Base-by-base conservation (phyloP, 2,797 vertebrate genomes). In the Leucoraja ocellata region DNA sequence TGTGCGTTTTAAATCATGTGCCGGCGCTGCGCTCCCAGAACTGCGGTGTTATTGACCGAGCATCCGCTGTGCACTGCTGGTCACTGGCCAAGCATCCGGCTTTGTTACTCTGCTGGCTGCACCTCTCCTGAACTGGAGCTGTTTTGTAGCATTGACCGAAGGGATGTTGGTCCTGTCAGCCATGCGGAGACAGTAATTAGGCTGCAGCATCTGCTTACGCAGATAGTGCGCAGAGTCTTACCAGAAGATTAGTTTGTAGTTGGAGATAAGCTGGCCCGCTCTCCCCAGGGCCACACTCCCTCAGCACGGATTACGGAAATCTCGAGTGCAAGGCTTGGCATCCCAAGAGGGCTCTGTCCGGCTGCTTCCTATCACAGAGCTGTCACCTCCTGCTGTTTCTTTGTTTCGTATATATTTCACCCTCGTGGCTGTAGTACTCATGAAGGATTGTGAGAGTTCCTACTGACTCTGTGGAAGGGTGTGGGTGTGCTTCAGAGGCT, bases 131-230 rank as follows among this genome's bases (percentile, higher is more conserved):
- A 84, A 61, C 81, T 58, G 25, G 21, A n/a, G 54, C 81, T 88
- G 84, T 0, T 36, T 32, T 68, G 61, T 8, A 68, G 84, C 61
- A 21, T 16, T 68, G n/a, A 88, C n/a, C 61, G 54, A 21, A 9
- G 8, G 84, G 61, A 36, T 68, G 63, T 10, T 68, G 68, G 14
- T 28, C 84, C n/a, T 65, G 2, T 86, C n/a, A 84, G 4, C 81
- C 25, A 14, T 61, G 13, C 28, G 0, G n/a, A 88, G n/a, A 68
- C 63, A 21, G 63, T 88, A 88, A 88, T 88, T 68, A 88, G 61
- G n/a, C 84, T 68, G 61, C 1, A 88, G 16, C n/a, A 88, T 88
- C 84, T 88, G 84, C n/a, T 88, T 88, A 16, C 61, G 58, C 61
- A 88, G 84, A 88, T 88, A 79, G 78, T 23, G 14, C 11, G 14